Base-by-base conservation (phyloP, 2,888 invertebrate genomes). In the Lacanobia oleracea region DNA sequence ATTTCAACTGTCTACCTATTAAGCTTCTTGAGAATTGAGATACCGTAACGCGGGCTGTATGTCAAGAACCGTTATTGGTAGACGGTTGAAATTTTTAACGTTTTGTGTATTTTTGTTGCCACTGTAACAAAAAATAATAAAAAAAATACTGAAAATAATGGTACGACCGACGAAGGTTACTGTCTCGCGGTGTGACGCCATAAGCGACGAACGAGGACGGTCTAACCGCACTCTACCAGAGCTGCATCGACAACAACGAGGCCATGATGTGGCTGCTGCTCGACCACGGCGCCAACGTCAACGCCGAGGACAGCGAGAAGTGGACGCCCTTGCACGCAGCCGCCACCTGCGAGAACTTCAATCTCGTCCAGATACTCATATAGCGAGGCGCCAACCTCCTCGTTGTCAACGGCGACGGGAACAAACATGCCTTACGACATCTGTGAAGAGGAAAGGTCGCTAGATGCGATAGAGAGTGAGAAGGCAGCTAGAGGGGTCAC, bases 351-450 rank as follows among this genome's bases (percentile, higher is more conserved):
- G 99, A 99, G 3, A 99, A 99, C 95, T 97, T 99, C 69, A 98
- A 98, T 93, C 97, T 99, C 88, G 99, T 99, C 82, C 97, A 98
- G 93, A 98, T 98, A 91, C 96, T 99, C 54, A 99, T 99, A 89
- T 97, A 98, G 82, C 97, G 86, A 87, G 99, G n/a, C n/a, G n/a
- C n/a, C n/a, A n/a, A n/a, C n/a, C n/a, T n/a, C n/a, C n/a, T n/a
- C n/a, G n/a, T n/a, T n/a, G n/a, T n/a, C n/a, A n/a, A n/a, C n/a
- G n/a, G n/a, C n/a, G n/a, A n/a, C n/a, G n/a, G n/a, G 98, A 83
- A 99, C 56, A 99, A 99, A 99, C 93, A 99, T 99, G 99, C 99
- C 99, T n/a, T 99, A 99, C 91, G 99, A 99, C 95, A 99, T 99
- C 88, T 99, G 99, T 94, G 99, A 99, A 92, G 99, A 99, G 94